A percentile compares a stretch with the other conserved stretches of the same genome.
Evolutionary conservation across 2,888 invertebrate species (phyloP).

Genomic region (Tortricodes alternella): DNA sequence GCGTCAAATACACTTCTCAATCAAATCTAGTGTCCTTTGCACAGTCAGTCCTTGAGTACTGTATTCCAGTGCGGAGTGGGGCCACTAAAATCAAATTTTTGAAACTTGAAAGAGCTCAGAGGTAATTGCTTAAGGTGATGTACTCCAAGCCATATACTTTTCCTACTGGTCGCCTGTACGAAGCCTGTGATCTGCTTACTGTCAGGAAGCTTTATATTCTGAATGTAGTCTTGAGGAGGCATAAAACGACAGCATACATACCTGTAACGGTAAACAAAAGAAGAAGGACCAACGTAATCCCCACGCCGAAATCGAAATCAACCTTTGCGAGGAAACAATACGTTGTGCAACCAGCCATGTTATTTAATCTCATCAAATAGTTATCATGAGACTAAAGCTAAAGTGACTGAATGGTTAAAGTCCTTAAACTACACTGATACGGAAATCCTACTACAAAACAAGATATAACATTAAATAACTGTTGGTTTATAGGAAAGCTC

Average conservation of each 20-base stretch:
- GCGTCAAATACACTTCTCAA: conserved; percentile 13
- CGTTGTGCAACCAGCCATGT: too few species aligned
- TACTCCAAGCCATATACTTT: conserved; percentile 11
- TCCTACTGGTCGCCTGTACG: background rate
- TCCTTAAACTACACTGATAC: too few species aligned
- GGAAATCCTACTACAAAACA: too few species aligned
- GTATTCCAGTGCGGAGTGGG: conserved; percentile 23
- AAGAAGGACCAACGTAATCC: background rate
- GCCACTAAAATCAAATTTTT: conserved; percentile 22
- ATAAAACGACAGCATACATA: background rate
- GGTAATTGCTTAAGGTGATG: conserved; percentile 25
- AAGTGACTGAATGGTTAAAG: too few species aligned
- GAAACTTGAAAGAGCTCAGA: conserved; percentile 19
- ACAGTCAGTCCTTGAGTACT: conserved; percentile 21
- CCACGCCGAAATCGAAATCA: too few species aligned
- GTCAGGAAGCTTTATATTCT: background rate
- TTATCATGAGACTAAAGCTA: too few species aligned
- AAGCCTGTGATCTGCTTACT: background rate
- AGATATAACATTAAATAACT: too few species aligned
- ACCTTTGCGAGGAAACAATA: too few species aligned
- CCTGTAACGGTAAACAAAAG: background rate
- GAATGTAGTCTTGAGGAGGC: background rate
- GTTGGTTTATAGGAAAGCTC: too few species aligned
- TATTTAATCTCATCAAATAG: too few species aligned
- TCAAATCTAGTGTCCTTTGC: conserved; percentile 24